Evolutionary conservation across 2,797 vertebrate species (phyloP).

Genomic region (Selene dorsalis): DNA sequence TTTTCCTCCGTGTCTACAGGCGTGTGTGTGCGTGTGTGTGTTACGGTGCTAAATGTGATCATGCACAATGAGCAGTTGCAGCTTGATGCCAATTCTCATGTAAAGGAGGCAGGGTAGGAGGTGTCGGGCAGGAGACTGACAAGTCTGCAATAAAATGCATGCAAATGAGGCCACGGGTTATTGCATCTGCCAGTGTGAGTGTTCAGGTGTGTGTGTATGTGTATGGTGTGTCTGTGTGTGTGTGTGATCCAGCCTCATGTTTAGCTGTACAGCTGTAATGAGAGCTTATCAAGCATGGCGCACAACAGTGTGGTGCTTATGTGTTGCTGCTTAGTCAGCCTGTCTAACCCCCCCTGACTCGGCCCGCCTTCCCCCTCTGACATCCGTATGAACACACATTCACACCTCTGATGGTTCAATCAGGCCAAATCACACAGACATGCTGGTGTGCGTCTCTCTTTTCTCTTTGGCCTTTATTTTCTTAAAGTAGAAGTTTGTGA

Average conservation of each 20-base stretch:
- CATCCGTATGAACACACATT: slow-evolving; percentile 6
- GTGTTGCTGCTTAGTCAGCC: slow-evolving; percentile 25
- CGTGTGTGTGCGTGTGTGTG: slow-evolving; percentile 15
- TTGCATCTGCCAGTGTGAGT: slow-evolving; percentile 56
- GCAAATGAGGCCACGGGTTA: slow-evolving; percentile 80
- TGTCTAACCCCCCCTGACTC: slow-evolving; percentile 35
- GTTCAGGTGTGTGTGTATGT: slow-evolving; percentile 25
- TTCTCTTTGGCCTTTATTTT: neutral
- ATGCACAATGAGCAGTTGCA: slow-evolving; percentile 56
- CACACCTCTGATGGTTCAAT: neutral
- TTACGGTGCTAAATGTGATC: slow-evolving; percentile 46
- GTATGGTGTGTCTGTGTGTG: slow-evolving; percentile 29
- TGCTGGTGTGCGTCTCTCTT: neutral
- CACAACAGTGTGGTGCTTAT: slow-evolving; percentile 41
- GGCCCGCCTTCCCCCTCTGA: slow-evolving; percentile 12
- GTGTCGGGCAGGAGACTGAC: slow-evolving; percentile 56
- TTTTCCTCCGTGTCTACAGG: neutral
- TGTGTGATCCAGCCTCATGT: slow-evolving; percentile 31
- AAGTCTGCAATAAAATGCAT: slow-evolving; percentile 77
- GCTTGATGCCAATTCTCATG: slow-evolving; percentile 61
- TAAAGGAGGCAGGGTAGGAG: slow-evolving; percentile 54
- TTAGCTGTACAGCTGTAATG: slow-evolving; percentile 62
- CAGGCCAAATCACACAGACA: neutral
- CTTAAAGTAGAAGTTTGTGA: neutral
- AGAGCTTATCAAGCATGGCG: slow-evolving; percentile 70